Evolutionary conservation across 2,113 vertebrate genomes (phyloP), one percentile per base, ranked within the genome.

Genomic region (Stictonetta naevosa): DNA sequence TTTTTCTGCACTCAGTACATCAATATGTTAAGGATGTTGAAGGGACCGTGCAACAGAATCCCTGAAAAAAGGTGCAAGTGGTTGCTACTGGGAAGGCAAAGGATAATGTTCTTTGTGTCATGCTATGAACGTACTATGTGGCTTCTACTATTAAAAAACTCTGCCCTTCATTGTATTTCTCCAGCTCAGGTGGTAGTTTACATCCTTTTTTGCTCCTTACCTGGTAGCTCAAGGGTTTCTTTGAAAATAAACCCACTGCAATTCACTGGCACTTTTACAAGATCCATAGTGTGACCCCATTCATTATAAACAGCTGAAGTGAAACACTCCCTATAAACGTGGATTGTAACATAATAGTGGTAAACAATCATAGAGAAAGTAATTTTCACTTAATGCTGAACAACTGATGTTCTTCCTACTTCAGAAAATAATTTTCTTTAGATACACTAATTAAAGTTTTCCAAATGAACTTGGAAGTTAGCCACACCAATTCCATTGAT

Each of bases 341-440:
- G 38, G 8, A 19, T 91, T 89, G 78, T 79, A 60, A 75, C 50
- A 36, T 3, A 72, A 20, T 14, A 78, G 29, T 46, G 6, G 26
- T 75, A 87, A 87, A 81, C 26, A 56, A 46, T 36, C 42, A 64
- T 20, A 52, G 31, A 50, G 71, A 75, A 88, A 81, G 2, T 26
- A 2, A 42, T 78, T 83, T 90, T 81, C 22, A 75, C 31, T 91
- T 79, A 68, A 42, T 82, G 38, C 11, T 79, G 53, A 87, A 52
- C n/a, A 78, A 72, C 16, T n/a, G 19, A 34, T 42, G 5, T 64
- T 87, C 40, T 81, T 90, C 29, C 15, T 68, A 22, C 29, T 91
- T 79, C 33, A 53, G 33, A 76, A 91, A 93, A 76, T 29, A 68
- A 16, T 82, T 42, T 29, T 75, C 22, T 78, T 86, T 87, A 68